These are phyloP conservation scores for Colletes collaris DNA, from an alignment of 2,888 invertebrate genomes.

Conservation along the genomic window DNA sequence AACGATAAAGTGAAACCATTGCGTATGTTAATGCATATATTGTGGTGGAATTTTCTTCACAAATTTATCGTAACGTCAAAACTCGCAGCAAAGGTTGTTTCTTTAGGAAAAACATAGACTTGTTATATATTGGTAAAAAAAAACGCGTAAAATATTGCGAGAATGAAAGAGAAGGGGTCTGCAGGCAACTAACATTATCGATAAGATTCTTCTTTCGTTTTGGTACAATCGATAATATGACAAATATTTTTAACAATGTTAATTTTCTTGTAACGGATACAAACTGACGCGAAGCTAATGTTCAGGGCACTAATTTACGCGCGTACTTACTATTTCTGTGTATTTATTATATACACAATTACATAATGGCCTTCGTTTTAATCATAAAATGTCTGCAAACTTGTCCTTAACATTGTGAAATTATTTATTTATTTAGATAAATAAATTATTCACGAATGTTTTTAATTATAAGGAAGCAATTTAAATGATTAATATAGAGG, in stretches of 20 bases:
- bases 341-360: slow-evolving; percentile 13
- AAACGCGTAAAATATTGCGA: slow-evolving; percentile 1
- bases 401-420: slow-evolving; percentile 8
- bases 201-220: slow-evolving; percentile 8
- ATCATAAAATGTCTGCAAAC: slow-evolving; percentile 1
- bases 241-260: neutral
- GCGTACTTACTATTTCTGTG: slow-evolving; percentile 4
- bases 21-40: slow-evolving; percentile 12
- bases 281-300: slow-evolving; percentile 8
- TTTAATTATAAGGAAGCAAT: neutral
- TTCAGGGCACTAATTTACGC: slow-evolving; percentile 42
- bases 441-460: neutral
- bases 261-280: neutral
- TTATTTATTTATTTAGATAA: slow-evolving; percentile 7
- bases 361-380: slow-evolving; percentile 37
- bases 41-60: slow-evolving; percentile 21
- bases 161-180: slow-evolving; percentile 35
- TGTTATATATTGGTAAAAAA: slow-evolving; percentile 10
- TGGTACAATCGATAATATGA: slow-evolving; percentile 1
- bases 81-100: slow-evolving; percentile 19
- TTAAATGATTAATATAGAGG: neutral
- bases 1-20: slow-evolving; percentile 5
- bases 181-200: slow-evolving; percentile 35
- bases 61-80: slow-evolving; percentile 16
- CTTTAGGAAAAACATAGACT: slow-evolving; percentile 14